A percentile compares a stretch with the other conserved stretches of the same genome.
These are phyloP conservation scores for Lasiurus cinereus DNA, from an alignment of 2,113 vertebrate species.

Conservation along the genomic window DNA sequence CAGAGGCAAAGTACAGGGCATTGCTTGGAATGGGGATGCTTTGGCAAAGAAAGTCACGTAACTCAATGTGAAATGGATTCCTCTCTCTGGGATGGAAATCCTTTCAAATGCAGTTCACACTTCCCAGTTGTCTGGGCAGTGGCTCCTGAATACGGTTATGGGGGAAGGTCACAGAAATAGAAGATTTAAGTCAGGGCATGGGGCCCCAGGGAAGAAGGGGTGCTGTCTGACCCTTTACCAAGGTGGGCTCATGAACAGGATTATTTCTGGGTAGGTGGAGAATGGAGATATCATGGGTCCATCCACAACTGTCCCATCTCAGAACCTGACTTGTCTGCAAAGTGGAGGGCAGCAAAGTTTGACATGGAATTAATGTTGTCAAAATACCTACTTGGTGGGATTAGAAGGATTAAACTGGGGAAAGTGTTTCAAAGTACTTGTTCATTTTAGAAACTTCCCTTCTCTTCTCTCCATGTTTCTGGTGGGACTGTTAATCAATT, in stretches of 20 bases:
- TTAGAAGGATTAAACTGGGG: not conserved
- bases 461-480: too few species aligned
- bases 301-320: accelerated
- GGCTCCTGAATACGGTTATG: not conserved
- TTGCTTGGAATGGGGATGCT: not conserved
- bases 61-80: accelerated
- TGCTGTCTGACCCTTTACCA: not conserved
- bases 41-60: not conserved
- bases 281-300: accelerated
- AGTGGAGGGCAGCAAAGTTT: accelerated
- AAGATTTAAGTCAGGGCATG: not conserved
- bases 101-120: accelerated
- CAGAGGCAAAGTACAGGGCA: accelerated
- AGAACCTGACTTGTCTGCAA: not conserved
- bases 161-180: too few species aligned
- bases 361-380: not conserved
- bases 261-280: accelerated
- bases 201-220: accelerated
- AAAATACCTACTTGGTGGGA: not conserved
- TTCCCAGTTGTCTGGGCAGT: accelerated
- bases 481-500: not conserved
- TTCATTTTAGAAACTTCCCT: not conserved
- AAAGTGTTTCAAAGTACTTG: not conserved
- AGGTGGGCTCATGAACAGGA: accelerated
- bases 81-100: not conserved